Base-by-base conservation (phyloP, 2,113 vertebrate genomes). In the Maccullochella peelii region DNA sequence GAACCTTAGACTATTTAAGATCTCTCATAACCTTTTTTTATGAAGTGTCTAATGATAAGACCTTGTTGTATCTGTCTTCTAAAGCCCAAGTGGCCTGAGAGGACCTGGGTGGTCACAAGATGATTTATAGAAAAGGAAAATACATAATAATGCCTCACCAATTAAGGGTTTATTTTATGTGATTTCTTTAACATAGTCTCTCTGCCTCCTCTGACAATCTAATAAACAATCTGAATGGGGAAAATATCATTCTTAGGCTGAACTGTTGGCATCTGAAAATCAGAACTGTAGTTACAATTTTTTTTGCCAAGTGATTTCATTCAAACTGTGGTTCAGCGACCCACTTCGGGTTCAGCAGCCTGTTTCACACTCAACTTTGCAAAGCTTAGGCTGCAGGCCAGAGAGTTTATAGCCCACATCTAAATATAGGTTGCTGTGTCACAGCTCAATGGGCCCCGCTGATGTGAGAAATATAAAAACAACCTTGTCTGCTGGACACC, bases 391-490 rank as follows among this genome's bases (percentile, higher is more conserved):
- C 87, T 80, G 44, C 18, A 18, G 65, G 55, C 79, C 85, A 88
- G 70, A 67, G 25, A 40, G 10, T 90, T 89, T 70, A 82, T 75
- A 80, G 59, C 58, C 66, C 44, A 62, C 83, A 85, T 77, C 89
- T 94, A 93, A 94, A 94, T 88, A 77, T 92, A 94, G 91, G 40
- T 33, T 61, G 65, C 61, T 72, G 75, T 84, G 89, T 90, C 89
- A 90, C 73, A 80, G 86, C 84, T 92, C 83, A 84, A 88, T 86
- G 86, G 79, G 82, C 66, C 33, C 65, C 82, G 82, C 83, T 92
- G 88, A 92, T 84, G 89, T 77, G 57, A 90, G 78, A 73, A 91
- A 88, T 78, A 94, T 85, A 91, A 89, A 92, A 94, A 85, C 89
- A 79, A 76, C 84, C 85, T 90, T 93, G 92, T 94, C 82, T 89